A percentile compares a stretch with the other conserved stretches of the same genome.
Evolutionary conservation across 2,113 vertebrate species (phyloP).

Genomic region (Cricetomys ansorgei): DNA sequence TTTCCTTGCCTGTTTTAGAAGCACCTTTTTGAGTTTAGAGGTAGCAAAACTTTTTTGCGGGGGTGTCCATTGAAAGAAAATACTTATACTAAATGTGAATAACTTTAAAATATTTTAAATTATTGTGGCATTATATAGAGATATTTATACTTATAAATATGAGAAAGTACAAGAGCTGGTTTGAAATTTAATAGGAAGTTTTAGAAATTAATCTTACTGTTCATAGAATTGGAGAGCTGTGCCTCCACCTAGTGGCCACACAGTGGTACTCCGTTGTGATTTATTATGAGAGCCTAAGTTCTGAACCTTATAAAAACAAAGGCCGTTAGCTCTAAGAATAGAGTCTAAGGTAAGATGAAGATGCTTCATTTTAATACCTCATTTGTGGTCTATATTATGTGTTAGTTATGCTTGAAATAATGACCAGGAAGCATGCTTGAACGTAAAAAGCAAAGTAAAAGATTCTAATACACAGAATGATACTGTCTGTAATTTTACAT

Average conservation of each 20-base stretch:
- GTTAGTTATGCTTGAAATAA: background rate
- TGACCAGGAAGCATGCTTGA: background rate
- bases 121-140: background rate
- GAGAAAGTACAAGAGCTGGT: background rate
- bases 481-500: background rate
- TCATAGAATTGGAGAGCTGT: conserved; percentile 25
- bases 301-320: background rate
- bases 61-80: background rate
- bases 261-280: background rate
- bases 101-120: background rate
- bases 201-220: conserved; percentile 21
- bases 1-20: background rate
- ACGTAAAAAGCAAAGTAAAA: conserved; percentile 8
- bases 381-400: background rate
- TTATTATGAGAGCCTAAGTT: background rate
- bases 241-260: conserved; percentile 68
- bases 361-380: background rate
- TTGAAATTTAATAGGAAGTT: conserved; percentile 7
- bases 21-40: background rate
- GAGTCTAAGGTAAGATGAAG: background rate
- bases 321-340: background rate
- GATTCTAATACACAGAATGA: background rate
- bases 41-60: background rate
- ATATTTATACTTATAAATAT: conserved; percentile 17
- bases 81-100: conserved; percentile 21